Conservation (phyloP, 1,140 invertebrate genomes). For the Caenorhabditis brenneri region DNA sequence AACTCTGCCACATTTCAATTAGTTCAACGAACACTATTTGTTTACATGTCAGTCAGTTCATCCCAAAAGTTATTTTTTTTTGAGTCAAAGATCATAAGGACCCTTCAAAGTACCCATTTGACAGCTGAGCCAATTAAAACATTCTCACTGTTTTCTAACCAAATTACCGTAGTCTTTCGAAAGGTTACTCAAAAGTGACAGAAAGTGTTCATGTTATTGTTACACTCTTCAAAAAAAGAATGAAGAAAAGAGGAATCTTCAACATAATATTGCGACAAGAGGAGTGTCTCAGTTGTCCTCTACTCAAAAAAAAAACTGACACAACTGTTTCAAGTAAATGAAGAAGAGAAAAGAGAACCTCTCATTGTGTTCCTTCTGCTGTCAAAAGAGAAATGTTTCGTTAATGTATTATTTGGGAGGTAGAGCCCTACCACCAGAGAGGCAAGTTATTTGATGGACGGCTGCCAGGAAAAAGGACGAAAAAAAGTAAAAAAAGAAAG, state of each 20-base stretch:
- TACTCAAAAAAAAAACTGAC: too few relatives aligned
- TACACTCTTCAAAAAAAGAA: not conserved
- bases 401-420: slow-evolving; percentile 19
- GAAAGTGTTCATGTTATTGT: not conserved
- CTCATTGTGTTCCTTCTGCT: not conserved
- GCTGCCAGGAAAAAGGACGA: not conserved
- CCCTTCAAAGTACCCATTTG: too few relatives aligned
- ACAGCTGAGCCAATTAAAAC: too few relatives aligned
- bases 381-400: not conserved
- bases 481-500: not conserved
- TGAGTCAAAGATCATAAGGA: too few relatives aligned
- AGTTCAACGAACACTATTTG: too few relatives aligned
- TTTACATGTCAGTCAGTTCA: too few relatives aligned
- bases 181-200: not conserved
- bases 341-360: not conserved
- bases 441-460: slow-evolving; percentile 25
- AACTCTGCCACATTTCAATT: too few relatives aligned
- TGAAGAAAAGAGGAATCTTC: not conserved
- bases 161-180: not conserved
- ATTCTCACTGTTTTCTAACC: too few relatives aligned
- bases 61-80: too few relatives aligned
- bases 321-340: not conserved
- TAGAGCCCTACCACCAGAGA: not conserved
- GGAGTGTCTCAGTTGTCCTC: not conserved
- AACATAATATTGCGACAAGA: not conserved